Percentiles rank a stretch among this genome's conserved stretches.
These are phyloP conservation scores for Eulemur mongoz DNA, from an alignment of 2,797 vertebrate species.

Conservation along the genomic window DNA sequence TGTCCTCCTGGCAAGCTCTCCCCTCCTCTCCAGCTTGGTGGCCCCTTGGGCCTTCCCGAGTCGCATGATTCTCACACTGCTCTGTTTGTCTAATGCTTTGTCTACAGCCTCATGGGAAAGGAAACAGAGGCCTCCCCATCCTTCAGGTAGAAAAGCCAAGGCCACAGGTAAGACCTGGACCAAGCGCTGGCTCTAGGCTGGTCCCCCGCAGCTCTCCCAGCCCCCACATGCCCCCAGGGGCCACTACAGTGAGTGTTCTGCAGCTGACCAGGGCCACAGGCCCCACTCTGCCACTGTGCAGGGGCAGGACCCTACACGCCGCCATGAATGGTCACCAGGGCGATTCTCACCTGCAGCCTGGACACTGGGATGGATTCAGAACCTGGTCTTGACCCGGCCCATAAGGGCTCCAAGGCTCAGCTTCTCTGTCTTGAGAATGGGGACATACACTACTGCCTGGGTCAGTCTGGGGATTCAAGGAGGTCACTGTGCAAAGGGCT, in stretches of 20 bases:
- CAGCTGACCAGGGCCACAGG: not conserved
- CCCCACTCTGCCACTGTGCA: not conserved
- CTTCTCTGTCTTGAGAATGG: not conserved
- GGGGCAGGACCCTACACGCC: not conserved
- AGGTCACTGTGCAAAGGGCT: not conserved
- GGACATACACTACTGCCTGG: not conserved
- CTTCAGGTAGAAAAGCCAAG: not conserved
- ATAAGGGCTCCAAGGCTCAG: not conserved
- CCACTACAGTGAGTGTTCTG: not conserved
- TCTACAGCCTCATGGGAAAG: not conserved
- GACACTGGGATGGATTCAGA: not conserved
- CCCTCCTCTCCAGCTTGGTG: not conserved
- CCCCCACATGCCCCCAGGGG: no score
- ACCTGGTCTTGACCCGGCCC: not conserved
- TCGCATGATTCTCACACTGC: rapidly evolving
- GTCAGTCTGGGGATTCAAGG: no score
- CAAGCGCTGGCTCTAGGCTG: not conserved
- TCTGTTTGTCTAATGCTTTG: not conserved
- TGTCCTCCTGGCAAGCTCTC: not conserved
- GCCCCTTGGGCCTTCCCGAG: not conserved
- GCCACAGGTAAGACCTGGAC: not conserved
- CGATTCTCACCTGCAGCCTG: not conserved
- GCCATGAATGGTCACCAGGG: not conserved
- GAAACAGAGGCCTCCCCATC: not conserved
- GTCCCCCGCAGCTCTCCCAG: not conserved